phyloP scores from a whole-genome alignment of 2,888 invertebrate genomes.

The Hypomecis atomaria region DNA sequence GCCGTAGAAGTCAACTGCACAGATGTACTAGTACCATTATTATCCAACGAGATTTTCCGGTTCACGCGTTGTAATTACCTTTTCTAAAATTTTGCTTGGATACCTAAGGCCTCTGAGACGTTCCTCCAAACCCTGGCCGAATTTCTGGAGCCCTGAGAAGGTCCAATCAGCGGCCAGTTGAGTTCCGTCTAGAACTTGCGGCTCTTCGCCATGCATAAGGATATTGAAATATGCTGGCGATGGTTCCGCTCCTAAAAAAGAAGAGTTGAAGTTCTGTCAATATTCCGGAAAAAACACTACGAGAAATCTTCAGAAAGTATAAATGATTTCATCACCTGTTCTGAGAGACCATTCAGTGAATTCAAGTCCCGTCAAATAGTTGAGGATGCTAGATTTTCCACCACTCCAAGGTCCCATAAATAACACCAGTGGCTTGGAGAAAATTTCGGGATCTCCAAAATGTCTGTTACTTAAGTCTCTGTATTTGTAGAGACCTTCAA shows the following conservation, averaged over 20 bases:
- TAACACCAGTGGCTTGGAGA: constrained; percentile 95
- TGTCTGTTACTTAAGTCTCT: constrained; percentile 96
- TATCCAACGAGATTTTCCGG: too few species aligned
- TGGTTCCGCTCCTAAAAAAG: constrained; percentile 93
- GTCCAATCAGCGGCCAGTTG: constrained; percentile 98
- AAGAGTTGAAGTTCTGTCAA: neutral
- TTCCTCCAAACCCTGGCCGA: constrained; percentile 96
- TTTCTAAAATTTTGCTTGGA: constrained; percentile 93
- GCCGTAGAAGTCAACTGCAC: too few species aligned
- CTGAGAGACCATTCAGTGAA: constrained; percentile 92
- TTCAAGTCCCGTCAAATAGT: constrained; percentile 95
- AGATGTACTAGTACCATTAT: neutral
- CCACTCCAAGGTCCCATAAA: constrained; percentile 99
- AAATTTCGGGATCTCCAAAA: constrained; percentile 97
- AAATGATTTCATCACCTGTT: constrained; percentile 87
- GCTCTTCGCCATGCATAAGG: constrained; percentile 93
- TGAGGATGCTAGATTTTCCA: constrained; percentile 97
- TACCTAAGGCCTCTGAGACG: constrained; percentile 92
- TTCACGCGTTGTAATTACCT: constrained; percentile 80
- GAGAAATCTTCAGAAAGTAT: neutral
- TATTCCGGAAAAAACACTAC: too few species aligned
- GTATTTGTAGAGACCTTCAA: constrained; percentile 96
- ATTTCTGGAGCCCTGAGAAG: constrained; percentile 96
- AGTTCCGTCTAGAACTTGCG: constrained; percentile 94
- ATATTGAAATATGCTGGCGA: constrained; percentile 97